Evolutionary conservation across 2,797 vertebrate species (phyloP), one percentile per base, ranked within the genome.

Genomic region (Microctenopoma stevenorrisi): DNA sequence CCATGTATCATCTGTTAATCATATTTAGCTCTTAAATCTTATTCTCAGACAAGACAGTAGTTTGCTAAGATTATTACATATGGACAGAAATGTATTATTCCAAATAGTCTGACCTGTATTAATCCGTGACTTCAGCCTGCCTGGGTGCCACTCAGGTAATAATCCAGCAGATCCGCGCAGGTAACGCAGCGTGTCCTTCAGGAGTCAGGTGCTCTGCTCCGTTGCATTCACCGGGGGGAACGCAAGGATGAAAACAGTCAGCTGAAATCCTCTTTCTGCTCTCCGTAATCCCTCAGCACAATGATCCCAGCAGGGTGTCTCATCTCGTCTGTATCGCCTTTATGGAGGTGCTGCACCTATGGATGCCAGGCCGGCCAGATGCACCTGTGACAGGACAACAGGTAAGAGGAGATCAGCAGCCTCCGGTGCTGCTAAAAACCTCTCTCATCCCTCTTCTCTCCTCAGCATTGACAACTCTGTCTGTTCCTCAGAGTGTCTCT

Each of bases 401-500:
- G 89, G 90, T 91, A 78, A 88, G 71, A 64, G 40, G 53, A 64
- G 75, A 71, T 64, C 53, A 68, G 80, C 62, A 68, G 67, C 26
- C 22, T 33, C 55, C 26, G 16, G 42, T 3, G 62, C 44, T 42
- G 43, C 51, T 50, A 60, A 66, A 78, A 18, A 46, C 58, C 51
- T 69, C 79, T 81, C 57, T 72, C 78, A 53, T 68, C 77, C 65
- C 59, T 74, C 82, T 55, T 76, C 79, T 66, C 76, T 86, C 82
- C 84, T 84, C 86, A 18, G 78, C 87, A 68, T 70, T 78, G 63
- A 88, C 79, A 81, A 79, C 79, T 82, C 78, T 79, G 86, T 74
- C 86, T 86, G 83, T 66, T 89, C 87, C 79, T 87, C 72, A n/a
- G 72, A 82, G 81, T 67, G 78, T 76, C 77, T 91, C 88, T 88